Evolutionary conservation across 2,113 vertebrate genomes (phyloP).

Genomic region (Bubo blakistoni): DNA sequence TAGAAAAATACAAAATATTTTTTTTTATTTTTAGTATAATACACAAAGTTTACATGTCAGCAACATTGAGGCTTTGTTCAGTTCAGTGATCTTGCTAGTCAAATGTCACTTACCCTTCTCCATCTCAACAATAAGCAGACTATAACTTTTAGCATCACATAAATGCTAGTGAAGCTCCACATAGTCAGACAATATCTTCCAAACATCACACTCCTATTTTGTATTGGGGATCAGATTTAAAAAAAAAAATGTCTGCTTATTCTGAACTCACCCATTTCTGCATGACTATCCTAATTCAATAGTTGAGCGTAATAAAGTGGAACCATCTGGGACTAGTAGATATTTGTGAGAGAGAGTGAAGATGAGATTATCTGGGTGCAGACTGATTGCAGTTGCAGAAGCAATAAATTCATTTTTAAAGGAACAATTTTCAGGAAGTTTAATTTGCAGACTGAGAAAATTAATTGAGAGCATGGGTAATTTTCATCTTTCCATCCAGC

Average conservation of each 20-base stretch:
- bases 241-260: neutral
- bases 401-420: neutral
- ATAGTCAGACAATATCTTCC: neutral
- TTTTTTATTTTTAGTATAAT: neutral
- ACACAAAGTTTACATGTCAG: neutral
- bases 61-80: neutral
- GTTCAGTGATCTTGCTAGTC: neutral
- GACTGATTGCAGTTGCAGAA: neutral
- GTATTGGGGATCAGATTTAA: neutral
- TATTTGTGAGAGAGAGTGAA: neutral
- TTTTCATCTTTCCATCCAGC: conserved; percentile 23
- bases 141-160: neutral
- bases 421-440: conserved; percentile 31
- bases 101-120: neutral
- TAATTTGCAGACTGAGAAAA: conserved; percentile 23
- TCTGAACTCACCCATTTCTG: neutral
- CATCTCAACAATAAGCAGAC: neutral
- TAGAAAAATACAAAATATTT: neutral
- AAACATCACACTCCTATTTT: neutral
- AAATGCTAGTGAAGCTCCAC: neutral
- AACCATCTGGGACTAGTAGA: neutral
- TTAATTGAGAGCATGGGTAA: conserved; percentile 7
- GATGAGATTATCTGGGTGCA: neutral
- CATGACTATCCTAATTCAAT: neutral
- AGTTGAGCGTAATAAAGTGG: neutral